Conservation (phyloP, 1,140 invertebrate genomes). For the Philotrypesis tridentata region DNA sequence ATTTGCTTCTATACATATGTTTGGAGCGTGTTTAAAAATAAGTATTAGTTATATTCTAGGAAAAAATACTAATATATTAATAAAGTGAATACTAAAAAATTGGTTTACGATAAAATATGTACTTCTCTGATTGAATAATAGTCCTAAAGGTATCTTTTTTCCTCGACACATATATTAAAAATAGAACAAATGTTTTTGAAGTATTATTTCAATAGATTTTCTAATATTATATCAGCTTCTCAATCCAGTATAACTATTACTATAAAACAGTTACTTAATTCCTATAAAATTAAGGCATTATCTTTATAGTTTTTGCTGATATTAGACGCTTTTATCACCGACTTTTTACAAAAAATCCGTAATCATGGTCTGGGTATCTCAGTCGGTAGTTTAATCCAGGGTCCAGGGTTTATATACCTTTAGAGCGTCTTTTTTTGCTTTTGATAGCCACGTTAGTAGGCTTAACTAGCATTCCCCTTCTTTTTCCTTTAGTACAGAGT, state of each 20-base stretch:
- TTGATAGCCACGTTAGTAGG: too few relatives aligned
- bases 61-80: too few relatives aligned
- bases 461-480: too few relatives aligned
- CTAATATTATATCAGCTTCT: background rate
- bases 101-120: too few relatives aligned
- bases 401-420: constrained; percentile 77
- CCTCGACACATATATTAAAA: too few relatives aligned
- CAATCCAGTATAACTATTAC: background rate
- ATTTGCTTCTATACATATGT: background rate
- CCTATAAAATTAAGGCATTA: background rate
- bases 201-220: background rate
- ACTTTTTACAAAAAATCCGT: background rate
- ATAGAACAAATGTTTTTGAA: background rate
- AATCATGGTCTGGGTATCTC: constrained; percentile 64
- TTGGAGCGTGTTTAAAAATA: background rate
- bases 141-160: too few relatives aligned
- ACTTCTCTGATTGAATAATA: too few relatives aligned
- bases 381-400: constrained; percentile 87
- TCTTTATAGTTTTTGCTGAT: background rate
- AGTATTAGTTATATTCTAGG: too few relatives aligned
- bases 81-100: too few relatives aligned
- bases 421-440: too few relatives aligned
- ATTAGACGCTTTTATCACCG: background rate
- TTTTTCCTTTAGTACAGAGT: too few relatives aligned
- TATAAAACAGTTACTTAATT: background rate